Evolutionary conservation across 1,140 invertebrate genomes (phyloP).

Genomic region (Drosophila setifemur): DNA sequence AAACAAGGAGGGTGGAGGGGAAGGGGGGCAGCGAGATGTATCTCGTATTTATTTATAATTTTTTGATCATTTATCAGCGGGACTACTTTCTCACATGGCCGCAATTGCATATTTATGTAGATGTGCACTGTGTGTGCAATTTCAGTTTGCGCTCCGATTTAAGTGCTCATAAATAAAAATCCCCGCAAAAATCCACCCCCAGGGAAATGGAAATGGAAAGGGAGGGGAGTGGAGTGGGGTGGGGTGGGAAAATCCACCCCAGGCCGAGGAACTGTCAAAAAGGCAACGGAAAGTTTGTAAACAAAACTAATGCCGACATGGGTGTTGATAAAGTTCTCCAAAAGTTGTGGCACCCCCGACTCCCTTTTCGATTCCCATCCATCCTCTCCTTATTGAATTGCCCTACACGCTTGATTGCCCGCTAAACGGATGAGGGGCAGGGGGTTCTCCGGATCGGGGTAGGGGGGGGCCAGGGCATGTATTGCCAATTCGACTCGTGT

Average conservation of each 20-base stretch:
- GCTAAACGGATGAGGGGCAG: slow-evolving; percentile 69
- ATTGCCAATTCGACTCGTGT: slow-evolving; percentile 38
- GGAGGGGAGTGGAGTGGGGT: not conserved
- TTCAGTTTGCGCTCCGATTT: slow-evolving; percentile 78
- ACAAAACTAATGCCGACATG: slow-evolving; percentile 82
- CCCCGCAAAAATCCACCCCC: slow-evolving; percentile 19
- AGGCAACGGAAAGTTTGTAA: slow-evolving; percentile 81
- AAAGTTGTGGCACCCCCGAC: slow-evolving; percentile 35
- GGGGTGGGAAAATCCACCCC: slow-evolving; percentile 9
- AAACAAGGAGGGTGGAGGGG: slow-evolving; percentile 6
- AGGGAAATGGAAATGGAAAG: not conserved
- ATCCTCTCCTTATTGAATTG: slow-evolving; percentile 73
- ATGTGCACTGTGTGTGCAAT: slow-evolving; percentile 68
- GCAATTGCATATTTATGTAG: slow-evolving; percentile 81
- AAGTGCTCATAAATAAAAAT: slow-evolving; percentile 82
- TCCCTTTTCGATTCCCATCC: not conserved
- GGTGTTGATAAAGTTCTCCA: slow-evolving; percentile 82
- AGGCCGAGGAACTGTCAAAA: slow-evolving; percentile 67
- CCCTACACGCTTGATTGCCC: slow-evolving; percentile 82
- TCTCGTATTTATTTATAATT: slow-evolving; percentile 72
- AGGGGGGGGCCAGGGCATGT: not conserved
- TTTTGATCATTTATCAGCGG: slow-evolving; percentile 74
- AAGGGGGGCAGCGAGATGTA: slow-evolving; percentile 15
- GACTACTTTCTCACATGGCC: slow-evolving; percentile 65
- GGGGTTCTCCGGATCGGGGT: not conserved